phyloP scores from a whole-genome alignment of 2,888 invertebrate species.

The Ectemnius cavifrons region DNA sequence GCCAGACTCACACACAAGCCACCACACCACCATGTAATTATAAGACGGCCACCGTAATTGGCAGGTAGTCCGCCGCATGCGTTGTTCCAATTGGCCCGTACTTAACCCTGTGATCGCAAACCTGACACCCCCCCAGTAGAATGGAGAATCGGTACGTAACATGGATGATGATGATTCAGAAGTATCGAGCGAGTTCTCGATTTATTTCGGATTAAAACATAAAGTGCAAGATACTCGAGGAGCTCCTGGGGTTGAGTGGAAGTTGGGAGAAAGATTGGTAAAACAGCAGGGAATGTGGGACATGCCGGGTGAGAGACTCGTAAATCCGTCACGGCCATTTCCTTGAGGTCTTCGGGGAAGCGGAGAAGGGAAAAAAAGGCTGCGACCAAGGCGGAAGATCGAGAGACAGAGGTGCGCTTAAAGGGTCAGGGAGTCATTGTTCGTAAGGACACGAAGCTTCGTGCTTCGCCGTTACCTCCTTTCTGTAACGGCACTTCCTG shows the following conservation, averaged over 20 bases:
- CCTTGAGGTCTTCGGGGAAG: constrained; percentile 30
- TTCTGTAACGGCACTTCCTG: constrained; percentile 62
- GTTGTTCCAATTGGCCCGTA: constrained; percentile 4
- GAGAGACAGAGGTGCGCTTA: constrained; percentile 38
- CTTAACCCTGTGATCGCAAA: neutral
- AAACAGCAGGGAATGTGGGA: neutral
- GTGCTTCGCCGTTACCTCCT: constrained; percentile 52
- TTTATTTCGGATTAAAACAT: no score
- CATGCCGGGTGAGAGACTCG: constrained; percentile 8
- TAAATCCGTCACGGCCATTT: constrained; percentile 37
- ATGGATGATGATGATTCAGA: neutral
- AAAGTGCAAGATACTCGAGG: neutral
- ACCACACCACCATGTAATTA: constrained; percentile 47
- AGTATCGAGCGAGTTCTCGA: no score
- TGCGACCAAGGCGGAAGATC: constrained; percentile 13
- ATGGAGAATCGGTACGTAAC: neutral
- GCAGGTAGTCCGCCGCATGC: constrained; percentile 27
- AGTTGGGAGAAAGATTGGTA: neutral
- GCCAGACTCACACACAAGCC: constrained; percentile 6
- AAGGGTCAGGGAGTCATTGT: constrained; percentile 55
- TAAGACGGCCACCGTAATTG: constrained; percentile 50
- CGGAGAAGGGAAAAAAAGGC: constrained; percentile 14
- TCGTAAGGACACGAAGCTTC: constrained; percentile 50
- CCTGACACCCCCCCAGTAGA: neutral
- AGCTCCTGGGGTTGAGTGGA: neutral